These are phyloP conservation scores for Poliocrania exsul DNA, from an alignment of 2,797 vertebrate species.

Conservation along the genomic window DNA sequence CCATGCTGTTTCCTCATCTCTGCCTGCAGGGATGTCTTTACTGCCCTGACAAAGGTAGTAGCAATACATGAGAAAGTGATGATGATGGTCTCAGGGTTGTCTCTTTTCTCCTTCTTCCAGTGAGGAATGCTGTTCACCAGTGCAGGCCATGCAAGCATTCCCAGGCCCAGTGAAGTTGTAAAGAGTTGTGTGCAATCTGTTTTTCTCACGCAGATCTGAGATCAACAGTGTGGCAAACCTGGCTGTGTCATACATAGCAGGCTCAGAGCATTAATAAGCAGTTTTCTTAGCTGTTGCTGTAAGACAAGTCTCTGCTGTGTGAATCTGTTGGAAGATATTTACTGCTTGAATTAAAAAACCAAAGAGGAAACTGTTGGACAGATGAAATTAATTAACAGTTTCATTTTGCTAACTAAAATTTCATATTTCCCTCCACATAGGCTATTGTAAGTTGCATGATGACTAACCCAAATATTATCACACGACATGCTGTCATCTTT, in stretches of 20 bases:
- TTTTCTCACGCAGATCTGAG: slow-evolving; percentile 5
- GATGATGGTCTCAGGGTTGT: background rate
- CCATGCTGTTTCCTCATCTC: background rate
- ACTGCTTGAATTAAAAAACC: background rate
- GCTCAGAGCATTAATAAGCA: background rate
- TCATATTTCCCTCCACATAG: slow-evolving; percentile 17
- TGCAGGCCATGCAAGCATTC: rapidly evolving
- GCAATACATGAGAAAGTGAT: background rate
- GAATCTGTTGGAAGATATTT: slow-evolving; percentile 23
- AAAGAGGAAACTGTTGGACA: background rate
- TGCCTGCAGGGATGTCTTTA: background rate
- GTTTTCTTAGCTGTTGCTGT: background rate
- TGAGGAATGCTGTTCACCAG: background rate
- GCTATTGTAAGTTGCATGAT: slow-evolving; percentile 35
- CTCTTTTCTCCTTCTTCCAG: background rate
- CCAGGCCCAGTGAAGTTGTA: background rate
- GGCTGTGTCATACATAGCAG: background rate
- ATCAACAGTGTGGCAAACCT: slow-evolving; percentile 18
- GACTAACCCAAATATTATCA: slow-evolving; percentile 44
- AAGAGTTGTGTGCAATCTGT: slow-evolving; percentile 1
- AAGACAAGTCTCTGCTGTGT: background rate
- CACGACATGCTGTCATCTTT: slow-evolving; percentile 21
- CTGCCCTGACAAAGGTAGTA: background rate
- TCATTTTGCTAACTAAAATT: slow-evolving; percentile 35
- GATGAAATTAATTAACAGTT: slow-evolving; percentile 38